Base-by-base conservation (phyloP, 2,888 invertebrate species). In the Ceriagrion tenellum region DNA sequence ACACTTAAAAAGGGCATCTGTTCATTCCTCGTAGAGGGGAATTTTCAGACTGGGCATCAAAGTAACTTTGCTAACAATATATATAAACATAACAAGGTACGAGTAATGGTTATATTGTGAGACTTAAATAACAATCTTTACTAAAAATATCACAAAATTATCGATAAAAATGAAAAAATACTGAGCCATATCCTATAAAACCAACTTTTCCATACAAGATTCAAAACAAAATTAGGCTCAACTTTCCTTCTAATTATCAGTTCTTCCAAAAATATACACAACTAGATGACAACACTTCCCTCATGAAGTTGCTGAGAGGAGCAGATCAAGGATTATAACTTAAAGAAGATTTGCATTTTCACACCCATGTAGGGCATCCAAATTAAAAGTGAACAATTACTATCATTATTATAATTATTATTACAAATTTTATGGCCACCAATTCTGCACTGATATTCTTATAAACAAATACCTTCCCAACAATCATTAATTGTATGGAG, bases 111-210 rank as follows among this genome's bases (percentile, higher is more conserved):
- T 96, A 96, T 96, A 97, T 97, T 97, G 97, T 97, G 97, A 97
- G 97, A 97, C 97, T 97, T 97, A 97, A 97, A 97, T 97, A 97
- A 97, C 97, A 97, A 97, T 97, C 97, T 97, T 97, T 97, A 97
- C 97, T 97, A 96, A 97, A 97, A 97, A 97, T 97, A 97, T 97
- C 97, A 97, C 97, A 97, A 97, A 97, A 97, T 96, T 95, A 95
- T 97, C 97, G 97, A 97, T 97, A 97, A 97, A 97, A 97, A 93
- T 97, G 97, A 97, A 97, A 97, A 97, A 97, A 97, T 97, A 97
- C 97, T 97, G 97, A 97, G 97, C 97, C 97, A 96, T 97, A 96
- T 96, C 96, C 96, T 95, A 96, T 96, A 95, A 95, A 96, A 96
- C 95, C 96, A 95, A 95, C 95, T 95, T 95, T 96, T 96, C 55